Evolutionary conservation across 2,888 invertebrate genomes (phyloP), one percentile per base, ranked within the genome.

Genomic region (Monopis laevigella): DNA sequence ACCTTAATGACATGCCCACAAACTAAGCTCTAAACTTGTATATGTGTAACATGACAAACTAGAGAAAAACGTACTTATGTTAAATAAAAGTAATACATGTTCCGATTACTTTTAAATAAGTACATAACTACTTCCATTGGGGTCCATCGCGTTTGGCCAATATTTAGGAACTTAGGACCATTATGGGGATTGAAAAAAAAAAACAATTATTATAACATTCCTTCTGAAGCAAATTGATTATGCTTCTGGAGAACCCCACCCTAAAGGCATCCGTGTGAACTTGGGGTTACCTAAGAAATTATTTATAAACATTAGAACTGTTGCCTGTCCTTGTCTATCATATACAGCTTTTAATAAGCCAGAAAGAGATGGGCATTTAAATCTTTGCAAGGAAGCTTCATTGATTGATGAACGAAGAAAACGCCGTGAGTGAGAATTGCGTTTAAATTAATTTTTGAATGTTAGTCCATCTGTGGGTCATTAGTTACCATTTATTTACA

Each of bases 361-460:
- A 2, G 30, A 38, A 36, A 30, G 30, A 29, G 35, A 40, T 10
- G 35, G 12, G 19, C 1, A 14, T 12, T 13, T 18, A 43, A 12
- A 19, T 19, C 13, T 39, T 39, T 40, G 40, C 40, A 28, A 27
- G 27, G 43, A 46, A 38, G 26, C 48, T 36, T 19, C 4, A 38
- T 59, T 71, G 70, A 70, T 70, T 69, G 62, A 71, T 71, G 65
- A 54, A 51, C 50, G 52, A 42, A 46, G 46, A 51, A 55, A 56
- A 46, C 50, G 59, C 60, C 58, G 54, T 56, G 45, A 65, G 58
- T 53, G 54, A 55, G 54, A 56, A 58, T 48, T 40, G 38, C 48
- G 51, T 41, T 29, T 58, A 56, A 62, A 67, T 67, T 67, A 53
- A 65, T 65, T 62, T 56, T 50, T 54, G 52, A 44, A 59, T 55